Evolutionary conservation across 2,113 vertebrate species (phyloP).

Genomic region (Microtus pennsylvanicus): DNA sequence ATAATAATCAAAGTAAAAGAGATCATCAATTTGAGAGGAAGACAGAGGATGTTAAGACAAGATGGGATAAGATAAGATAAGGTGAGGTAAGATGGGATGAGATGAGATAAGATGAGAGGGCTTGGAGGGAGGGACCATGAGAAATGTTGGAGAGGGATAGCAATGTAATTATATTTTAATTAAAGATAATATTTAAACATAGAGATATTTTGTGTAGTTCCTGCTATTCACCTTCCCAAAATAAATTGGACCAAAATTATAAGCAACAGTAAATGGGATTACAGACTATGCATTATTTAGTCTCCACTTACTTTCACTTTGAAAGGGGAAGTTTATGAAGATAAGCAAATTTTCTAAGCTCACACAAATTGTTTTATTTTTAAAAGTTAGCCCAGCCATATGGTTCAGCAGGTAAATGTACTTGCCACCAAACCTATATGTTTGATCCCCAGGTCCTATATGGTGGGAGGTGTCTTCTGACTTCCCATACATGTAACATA

Average conservation of each 20-base stretch:
- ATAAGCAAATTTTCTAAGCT: slow-evolving; percentile 24
- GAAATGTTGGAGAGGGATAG: too few relatives aligned
- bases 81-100: too few relatives aligned
- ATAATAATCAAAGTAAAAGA: neutral
- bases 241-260: neutral
- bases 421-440: neutral
- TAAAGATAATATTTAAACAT: neutral
- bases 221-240: neutral
- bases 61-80: too few relatives aligned
- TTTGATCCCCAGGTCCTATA: neutral
- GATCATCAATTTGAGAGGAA: neutral
- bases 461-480: neutral
- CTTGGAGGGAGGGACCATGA: too few relatives aligned
- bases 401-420: neutral
- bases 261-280: neutral
- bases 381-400: neutral
- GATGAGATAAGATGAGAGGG: neutral
- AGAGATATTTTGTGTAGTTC: neutral
- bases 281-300: neutral
- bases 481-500: neutral
- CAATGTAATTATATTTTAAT: neutral
- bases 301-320: neutral
- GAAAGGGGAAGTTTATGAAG: neutral
- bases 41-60: neutral
- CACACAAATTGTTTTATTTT: neutral